Conservation (phyloP, 2,113 vertebrate genomes). For the Solea senegalensis region DNA sequence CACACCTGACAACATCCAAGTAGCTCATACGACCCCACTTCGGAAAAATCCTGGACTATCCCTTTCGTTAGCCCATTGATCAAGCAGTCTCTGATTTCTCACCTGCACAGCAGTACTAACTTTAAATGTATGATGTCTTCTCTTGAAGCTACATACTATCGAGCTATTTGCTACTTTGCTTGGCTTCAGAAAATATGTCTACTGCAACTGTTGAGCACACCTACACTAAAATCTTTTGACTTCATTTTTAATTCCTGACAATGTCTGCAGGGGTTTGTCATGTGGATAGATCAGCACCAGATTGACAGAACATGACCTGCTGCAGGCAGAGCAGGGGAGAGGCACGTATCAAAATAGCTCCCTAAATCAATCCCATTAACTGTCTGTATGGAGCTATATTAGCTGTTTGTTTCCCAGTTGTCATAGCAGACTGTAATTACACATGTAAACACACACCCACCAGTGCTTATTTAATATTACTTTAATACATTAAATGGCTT, state of each 20-base stretch:
- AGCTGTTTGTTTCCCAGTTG: slow-evolving; percentile 38
- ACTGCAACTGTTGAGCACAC: not conserved
- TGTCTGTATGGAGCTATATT: not conserved
- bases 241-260: not conserved
- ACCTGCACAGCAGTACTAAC: too few relatives aligned
- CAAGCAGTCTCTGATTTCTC: too few relatives aligned
- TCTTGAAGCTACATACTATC: not conserved
- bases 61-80: too few relatives aligned
- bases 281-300: not conserved
- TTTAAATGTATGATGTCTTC: not conserved
- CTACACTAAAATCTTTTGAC: not conserved
- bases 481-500: not conserved
- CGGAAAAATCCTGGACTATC: too few relatives aligned
- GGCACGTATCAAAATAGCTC: not conserved
- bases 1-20: too few relatives aligned
- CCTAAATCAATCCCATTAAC: not conserved
- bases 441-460: not conserved
- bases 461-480: not conserved
- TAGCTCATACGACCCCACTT: too few relatives aligned
- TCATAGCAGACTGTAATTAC: slow-evolving; percentile 17
- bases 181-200: not conserved
- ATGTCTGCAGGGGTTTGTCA: not conserved
- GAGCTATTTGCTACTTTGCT: not conserved
- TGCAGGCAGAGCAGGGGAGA: slow-evolving; percentile 1
- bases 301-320: not conserved